Base-by-base conservation (phyloP, 53 echinoderm and acorn worm genomes). In the Paracentrotus lividus region DNA sequence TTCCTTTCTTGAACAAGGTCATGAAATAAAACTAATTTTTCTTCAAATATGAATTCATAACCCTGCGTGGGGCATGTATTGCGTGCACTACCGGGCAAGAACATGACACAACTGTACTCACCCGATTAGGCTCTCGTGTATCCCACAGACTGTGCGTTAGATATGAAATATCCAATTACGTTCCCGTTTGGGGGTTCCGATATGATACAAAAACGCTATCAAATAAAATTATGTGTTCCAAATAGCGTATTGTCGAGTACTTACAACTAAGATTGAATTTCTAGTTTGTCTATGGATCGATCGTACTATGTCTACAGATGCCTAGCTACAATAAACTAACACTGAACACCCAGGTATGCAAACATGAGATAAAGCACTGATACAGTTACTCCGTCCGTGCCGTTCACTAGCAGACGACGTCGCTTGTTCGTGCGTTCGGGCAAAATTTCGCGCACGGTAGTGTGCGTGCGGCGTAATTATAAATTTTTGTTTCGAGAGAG, bases 121-220 rank as follows among this genome's bases (percentile, higher is more conserved):
- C 69, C 66, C 18, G 5, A 16, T 8, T 8, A 26, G 29, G 61
- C 61, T n/a, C 61, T 61, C 1, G 1, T 1, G 69, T 38, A 20
- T n/a, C 15, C 38, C 3, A 0, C 16, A 38, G 38, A 36, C 5
- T 36, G 69, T 36, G 36, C n/a, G n/a, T n/a, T n/a, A n/a, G n/a
- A n/a, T n/a, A n/a, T 69, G 69, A 69, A 61, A 31, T 69, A 69
- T 69, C 69, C 69, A 36, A 69, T 38, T 69, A 69, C 38, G 38
- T 69, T 69, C 69, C n/a, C 69, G 69, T 69, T 69, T 38, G 31
- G 38, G 60, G 69, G 18, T 69, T 33, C 33, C 60, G 5, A n/a
- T 60, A 24, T n/a, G 26, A n/a, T n/a, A n/a, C n/a, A 60, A 27
- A n/a, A 3, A 26, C 0, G 29, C 27, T 26, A 69, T 16, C 69